Evolutionary conservation across 2,888 invertebrate genomes (phyloP).

Genomic region (Crematogaster levior): DNA sequence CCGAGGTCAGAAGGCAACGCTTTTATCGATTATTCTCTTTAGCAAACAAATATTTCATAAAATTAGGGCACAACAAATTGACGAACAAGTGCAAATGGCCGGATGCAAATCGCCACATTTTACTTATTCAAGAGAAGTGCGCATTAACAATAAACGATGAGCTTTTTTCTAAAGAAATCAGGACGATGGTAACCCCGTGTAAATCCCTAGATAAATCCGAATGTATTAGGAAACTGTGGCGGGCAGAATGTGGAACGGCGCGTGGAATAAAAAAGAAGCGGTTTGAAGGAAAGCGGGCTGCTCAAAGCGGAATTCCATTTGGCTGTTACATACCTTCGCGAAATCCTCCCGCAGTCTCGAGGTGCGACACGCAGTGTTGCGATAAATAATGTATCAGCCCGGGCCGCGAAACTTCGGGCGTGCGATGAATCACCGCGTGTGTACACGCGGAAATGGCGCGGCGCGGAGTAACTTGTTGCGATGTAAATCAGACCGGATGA

Average conservation of each 20-base stretch:
- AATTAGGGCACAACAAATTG: background rate
- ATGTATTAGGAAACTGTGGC: background rate
- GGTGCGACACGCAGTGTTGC: slow-evolving; percentile 52
- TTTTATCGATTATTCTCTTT: background rate
- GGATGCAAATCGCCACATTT: background rate
- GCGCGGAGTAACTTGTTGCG: slow-evolving; percentile 68
- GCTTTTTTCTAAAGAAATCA: background rate
- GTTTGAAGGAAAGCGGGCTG: slow-evolving; percentile 6
- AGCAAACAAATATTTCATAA: background rate
- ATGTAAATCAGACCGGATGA: slow-evolving; percentile 71
- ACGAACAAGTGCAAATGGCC: background rate
- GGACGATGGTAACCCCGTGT: background rate
- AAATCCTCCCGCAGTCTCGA: slow-evolving; percentile 57
- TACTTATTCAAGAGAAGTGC: background rate
- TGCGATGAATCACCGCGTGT: slow-evolving; percentile 66
- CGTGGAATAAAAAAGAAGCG: background rate
- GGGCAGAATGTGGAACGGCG: background rate
- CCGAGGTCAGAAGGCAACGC: background rate
- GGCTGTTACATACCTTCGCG: slow-evolving; percentile 27
- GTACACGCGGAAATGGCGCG: slow-evolving; percentile 60
- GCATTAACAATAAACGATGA: slow-evolving; percentile 26
- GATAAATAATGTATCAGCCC: slow-evolving; percentile 74
- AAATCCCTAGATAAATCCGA: slow-evolving; percentile 8
- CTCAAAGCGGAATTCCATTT: slow-evolving; percentile 37
- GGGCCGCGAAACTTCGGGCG: slow-evolving; percentile 61